Evolutionary conservation across 1,140 invertebrate species (phyloP).

Genomic region (Ceratitis capitata): DNA sequence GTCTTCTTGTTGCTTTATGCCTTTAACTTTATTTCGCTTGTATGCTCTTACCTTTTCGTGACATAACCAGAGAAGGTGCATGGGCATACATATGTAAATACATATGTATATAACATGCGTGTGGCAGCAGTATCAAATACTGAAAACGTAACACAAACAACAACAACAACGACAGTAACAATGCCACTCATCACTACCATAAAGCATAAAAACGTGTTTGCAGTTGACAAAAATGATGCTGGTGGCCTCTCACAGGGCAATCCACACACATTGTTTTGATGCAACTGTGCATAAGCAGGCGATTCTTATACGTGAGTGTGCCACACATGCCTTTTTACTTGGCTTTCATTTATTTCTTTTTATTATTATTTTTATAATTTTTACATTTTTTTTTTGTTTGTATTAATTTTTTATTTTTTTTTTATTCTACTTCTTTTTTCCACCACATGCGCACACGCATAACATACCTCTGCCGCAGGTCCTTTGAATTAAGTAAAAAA

Average conservation of each 20-base stretch:
- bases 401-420: not conserved
- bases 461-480: not conserved
- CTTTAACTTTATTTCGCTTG: not conserved
- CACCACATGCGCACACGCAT: constrained; percentile 4
- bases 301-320: not conserved
- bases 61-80: not conserved
- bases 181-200: not conserved
- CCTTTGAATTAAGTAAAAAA: not conserved
- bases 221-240: constrained; percentile 43
- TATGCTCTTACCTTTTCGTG: not conserved
- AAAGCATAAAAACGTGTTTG: constrained; percentile 43
- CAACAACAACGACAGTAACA: not conserved
- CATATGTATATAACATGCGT: not conserved
- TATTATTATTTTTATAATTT: too few species aligned
- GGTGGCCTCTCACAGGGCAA: not conserved
- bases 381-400: not conserved
- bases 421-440: not conserved
- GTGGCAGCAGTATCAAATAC: not conserved
- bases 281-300: not conserved
- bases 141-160: not conserved
- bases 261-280: not conserved
- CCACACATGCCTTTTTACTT: not conserved
- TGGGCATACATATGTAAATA: not conserved
- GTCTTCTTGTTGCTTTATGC: not conserved
- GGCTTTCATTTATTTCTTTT: not conserved